phyloP scores from a whole-genome alignment of 1,140 invertebrate species.

The Eubasilissa regina region DNA sequence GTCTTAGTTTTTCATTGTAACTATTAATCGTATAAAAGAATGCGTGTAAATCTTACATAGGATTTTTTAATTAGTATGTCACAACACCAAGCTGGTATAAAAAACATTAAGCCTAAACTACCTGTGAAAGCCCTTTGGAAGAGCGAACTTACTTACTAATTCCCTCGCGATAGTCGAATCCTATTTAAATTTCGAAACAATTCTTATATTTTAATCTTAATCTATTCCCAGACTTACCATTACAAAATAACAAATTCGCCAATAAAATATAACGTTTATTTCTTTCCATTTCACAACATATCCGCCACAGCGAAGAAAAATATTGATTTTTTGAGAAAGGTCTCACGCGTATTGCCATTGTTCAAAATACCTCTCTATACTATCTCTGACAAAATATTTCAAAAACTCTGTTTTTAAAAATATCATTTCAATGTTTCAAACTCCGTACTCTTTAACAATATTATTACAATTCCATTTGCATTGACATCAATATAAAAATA shows the following conservation, averaged over 20 bases:
- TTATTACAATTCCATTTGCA: slow-evolving; percentile 54
- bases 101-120: slow-evolving; percentile 75
- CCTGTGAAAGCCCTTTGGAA: slow-evolving; percentile 74
- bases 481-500: slow-evolving; percentile 53
- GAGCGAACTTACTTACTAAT: slow-evolving; percentile 72
- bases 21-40: slow-evolving; percentile 52
- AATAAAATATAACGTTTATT: slow-evolving; percentile 52
- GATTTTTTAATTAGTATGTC: slow-evolving; percentile 65
- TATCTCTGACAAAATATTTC: slow-evolving; percentile 29
- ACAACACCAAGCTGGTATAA: slow-evolving; percentile 75
- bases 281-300: slow-evolving; percentile 42
- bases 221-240: slow-evolving; percentile 52
- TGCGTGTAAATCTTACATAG: slow-evolving; percentile 55
- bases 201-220: slow-evolving; percentile 55
- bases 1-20: slow-evolving; percentile 62
- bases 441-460: slow-evolving; percentile 23
- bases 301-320: slow-evolving; percentile 56
- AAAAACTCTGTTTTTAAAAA: slow-evolving; percentile 33
- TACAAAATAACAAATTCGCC: slow-evolving; percentile 56
- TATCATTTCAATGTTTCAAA: slow-evolving; percentile 31
- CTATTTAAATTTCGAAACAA: slow-evolving; percentile 57
- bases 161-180: slow-evolving; percentile 65
- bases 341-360: slow-evolving; percentile 34
- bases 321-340: slow-evolving; percentile 49
- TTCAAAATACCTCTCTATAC: slow-evolving; percentile 22